Evolutionary conservation across 2,888 invertebrate genomes (phyloP).

Genomic region (Leptinotarsa peninsularis): DNA sequence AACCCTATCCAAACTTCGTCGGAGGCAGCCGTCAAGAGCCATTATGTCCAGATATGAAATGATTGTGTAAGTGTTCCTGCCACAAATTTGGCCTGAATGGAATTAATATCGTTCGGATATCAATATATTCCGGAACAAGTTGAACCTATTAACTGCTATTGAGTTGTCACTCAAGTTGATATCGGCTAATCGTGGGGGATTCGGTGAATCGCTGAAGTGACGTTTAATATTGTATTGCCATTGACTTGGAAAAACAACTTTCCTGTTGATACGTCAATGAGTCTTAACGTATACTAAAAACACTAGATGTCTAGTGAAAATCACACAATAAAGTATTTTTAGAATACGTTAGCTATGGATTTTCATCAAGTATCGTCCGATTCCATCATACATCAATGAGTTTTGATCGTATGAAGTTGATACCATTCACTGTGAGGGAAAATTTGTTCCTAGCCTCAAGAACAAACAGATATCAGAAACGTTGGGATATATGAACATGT

Average conservation of each 20-base stretch:
- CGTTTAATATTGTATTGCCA: background rate
- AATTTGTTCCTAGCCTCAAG: too few relatives aligned
- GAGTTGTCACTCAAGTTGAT: background rate
- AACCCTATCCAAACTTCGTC: slow-evolving; percentile 9
- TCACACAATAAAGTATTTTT: too few relatives aligned
- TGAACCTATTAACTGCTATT: slow-evolving; percentile 4
- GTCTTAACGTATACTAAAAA: too few relatives aligned
- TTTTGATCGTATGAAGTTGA: too few relatives aligned
- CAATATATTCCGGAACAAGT: slow-evolving; percentile 1
- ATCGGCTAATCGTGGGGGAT: background rate
- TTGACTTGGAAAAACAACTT: background rate
- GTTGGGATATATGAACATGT: too few relatives aligned
- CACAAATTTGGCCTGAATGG: background rate
- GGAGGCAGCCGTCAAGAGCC: background rate
- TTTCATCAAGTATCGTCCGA: too few relatives aligned
- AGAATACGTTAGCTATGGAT: too few relatives aligned
- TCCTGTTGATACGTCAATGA: too few relatives aligned
- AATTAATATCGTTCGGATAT: background rate
- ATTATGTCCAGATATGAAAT: slow-evolving; percentile 13
- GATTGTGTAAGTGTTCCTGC: slow-evolving; percentile 7
- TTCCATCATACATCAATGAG: too few relatives aligned
- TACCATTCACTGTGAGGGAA: too few relatives aligned
- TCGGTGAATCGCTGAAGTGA: background rate
- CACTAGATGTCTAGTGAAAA: too few relatives aligned
- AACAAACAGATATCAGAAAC: too few relatives aligned